Percentiles rank a stretch among this genome's conserved stretches.
phyloP scores from a whole-genome alignment of 2,888 invertebrate species.

The Nasonovia ribisnigri region DNA sequence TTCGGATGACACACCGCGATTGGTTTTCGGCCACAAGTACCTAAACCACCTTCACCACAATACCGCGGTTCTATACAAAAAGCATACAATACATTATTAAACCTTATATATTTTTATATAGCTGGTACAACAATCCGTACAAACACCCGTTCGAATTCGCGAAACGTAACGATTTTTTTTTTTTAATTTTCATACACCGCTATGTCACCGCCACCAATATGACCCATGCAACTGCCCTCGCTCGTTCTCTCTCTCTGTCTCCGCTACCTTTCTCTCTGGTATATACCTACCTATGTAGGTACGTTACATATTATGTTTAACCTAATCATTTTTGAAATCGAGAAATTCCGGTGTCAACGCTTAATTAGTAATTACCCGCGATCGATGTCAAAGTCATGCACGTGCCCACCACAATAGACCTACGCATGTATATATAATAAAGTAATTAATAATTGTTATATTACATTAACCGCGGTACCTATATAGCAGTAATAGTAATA shows the following conservation, averaged over 20 bases:
- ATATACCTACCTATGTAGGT: neutral
- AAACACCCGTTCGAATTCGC: constrained; percentile 24
- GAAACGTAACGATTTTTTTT: constrained; percentile 11
- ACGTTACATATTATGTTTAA: neutral
- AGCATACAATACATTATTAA: neutral
- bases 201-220: neutral
- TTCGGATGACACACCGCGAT: neutral
- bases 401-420: constrained; percentile 35
- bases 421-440: neutral
- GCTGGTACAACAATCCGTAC: neutral
- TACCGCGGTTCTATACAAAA: neutral
- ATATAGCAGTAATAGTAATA: neutral
- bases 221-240: neutral
- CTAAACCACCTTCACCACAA: neutral
- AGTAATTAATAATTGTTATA: constrained; percentile 46
- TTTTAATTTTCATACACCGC: neutral
- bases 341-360: constrained; percentile 31
- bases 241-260: neutral
- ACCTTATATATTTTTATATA: neutral
- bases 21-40: neutral
- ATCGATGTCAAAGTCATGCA: constrained; percentile 44
- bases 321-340: constrained; percentile 38
- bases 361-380: constrained; percentile 20
- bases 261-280: too few relatives aligned
- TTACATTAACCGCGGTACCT: constrained; percentile 10